Evolutionary conservation across 2,113 vertebrate genomes (phyloP).

Genomic region (Mormoops blainvillei): DNA sequence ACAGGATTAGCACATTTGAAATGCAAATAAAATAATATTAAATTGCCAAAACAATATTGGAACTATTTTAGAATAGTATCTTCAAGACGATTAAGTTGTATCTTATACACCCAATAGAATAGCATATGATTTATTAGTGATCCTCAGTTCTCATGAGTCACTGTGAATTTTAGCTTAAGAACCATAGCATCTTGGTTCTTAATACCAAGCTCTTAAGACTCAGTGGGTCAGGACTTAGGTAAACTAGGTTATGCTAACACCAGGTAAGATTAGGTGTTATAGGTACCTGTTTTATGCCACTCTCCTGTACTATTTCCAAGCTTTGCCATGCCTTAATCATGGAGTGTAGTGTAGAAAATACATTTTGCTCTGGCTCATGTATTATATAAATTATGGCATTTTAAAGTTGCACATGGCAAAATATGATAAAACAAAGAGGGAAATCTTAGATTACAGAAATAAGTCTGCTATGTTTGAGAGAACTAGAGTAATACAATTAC

Average conservation of each 20-base stretch:
- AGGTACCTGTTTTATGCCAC: neutral
- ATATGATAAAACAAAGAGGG: neutral
- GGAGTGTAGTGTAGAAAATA: neutral
- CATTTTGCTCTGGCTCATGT: neutral
- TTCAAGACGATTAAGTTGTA: neutral
- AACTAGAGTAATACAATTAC: constrained; percentile 7
- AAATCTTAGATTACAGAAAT: constrained; percentile 2
- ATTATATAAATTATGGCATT: neutral
- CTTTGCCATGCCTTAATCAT: neutral
- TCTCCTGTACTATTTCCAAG: neutral
- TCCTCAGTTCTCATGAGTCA: neutral
- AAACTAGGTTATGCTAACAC: neutral
- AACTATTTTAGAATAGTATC: neutral
- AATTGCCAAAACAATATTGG: neutral
- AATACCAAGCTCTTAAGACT: neutral
- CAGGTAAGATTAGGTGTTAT: neutral
- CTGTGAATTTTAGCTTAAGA: neutral
- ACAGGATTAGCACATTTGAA: neutral
- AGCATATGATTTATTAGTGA: neutral
- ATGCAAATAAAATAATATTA: neutral
- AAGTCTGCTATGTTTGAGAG: neutral
- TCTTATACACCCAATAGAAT: neutral
- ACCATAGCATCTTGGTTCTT: neutral
- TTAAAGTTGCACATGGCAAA: neutral
- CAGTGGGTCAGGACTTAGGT: neutral